Conservation (phyloP, 2,888 invertebrate genomes). For the Acanthosepion lycidas region DNA sequence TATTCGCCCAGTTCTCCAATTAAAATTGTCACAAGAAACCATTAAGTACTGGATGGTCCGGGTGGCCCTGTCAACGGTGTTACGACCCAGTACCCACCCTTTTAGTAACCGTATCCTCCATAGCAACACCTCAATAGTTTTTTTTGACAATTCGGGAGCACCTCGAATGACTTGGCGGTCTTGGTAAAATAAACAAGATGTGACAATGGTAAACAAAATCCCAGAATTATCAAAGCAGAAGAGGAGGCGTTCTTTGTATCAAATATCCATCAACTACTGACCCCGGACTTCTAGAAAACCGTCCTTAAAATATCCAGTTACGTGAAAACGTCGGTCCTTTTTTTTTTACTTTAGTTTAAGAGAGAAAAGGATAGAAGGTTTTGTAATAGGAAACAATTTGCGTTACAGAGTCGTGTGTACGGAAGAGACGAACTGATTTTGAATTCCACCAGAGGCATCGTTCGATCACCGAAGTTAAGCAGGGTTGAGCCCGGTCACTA, state of each 20-base stretch:
- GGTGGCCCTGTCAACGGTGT: neutral
- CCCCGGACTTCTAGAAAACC: neutral
- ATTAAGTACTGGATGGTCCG: neutral
- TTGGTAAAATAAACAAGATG: neutral
- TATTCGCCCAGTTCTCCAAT: neutral
- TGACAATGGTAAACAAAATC: neutral
- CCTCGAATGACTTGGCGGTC: neutral
- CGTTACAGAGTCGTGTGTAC: neutral
- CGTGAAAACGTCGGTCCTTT: neutral
- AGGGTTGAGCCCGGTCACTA: too few relatives aligned
- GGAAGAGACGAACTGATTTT: neutral
- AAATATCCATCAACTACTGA: neutral
- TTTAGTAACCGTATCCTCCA: neutral
- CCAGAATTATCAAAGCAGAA: neutral
- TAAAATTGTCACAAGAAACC: neutral
- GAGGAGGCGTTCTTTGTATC: neutral
- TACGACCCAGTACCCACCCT: neutral
- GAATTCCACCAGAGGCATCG: too few relatives aligned
- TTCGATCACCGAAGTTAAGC: too few relatives aligned
- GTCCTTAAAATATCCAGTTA: neutral
- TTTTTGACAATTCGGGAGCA: neutral
- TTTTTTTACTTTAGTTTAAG: neutral
- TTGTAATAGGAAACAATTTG: neutral
- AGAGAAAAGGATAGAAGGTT: neutral
- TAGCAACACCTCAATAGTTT: neutral